Evolutionary conservation across 2,113 vertebrate species (phyloP).

Genomic region (Riparia riparia): DNA sequence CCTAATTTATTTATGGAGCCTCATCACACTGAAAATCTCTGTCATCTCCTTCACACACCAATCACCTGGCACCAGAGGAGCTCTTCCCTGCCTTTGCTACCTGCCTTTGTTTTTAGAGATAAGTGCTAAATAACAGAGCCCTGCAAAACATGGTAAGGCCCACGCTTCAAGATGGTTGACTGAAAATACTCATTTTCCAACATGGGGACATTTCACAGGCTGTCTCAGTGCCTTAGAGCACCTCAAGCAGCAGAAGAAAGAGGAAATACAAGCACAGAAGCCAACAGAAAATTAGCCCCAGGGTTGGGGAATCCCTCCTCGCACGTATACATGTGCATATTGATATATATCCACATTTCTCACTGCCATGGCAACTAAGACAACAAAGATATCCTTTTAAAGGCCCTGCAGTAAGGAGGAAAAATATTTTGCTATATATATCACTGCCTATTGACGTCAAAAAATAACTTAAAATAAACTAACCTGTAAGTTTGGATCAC

Average conservation of each 20-base stretch:
- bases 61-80: background rate
- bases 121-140: background rate
- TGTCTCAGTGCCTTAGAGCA: background rate
- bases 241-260: background rate
- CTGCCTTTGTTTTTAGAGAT: background rate
- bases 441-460: constrained; percentile 45
- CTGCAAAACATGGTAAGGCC: background rate
- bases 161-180: background rate
- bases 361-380: constrained; percentile 67
- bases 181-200: background rate
- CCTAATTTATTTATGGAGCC: constrained; percentile 14
- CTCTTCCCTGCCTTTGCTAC: background rate
- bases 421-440: constrained; percentile 74
- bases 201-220: background rate
- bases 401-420: constrained; percentile 41
- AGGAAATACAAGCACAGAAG: constrained; percentile 28
- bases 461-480: constrained; percentile 69
- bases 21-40: background rate
- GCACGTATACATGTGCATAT: background rate
- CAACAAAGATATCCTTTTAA: constrained; percentile 71
- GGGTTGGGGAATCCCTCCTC: constrained; percentile 56
- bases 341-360: constrained; percentile 9
- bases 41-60: background rate
- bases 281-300: constrained; percentile 28
- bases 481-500: constrained; percentile 50